Conservation (phyloP, 92 coral and sea anemone genomes). For the Bergia puertoricense region DNA sequence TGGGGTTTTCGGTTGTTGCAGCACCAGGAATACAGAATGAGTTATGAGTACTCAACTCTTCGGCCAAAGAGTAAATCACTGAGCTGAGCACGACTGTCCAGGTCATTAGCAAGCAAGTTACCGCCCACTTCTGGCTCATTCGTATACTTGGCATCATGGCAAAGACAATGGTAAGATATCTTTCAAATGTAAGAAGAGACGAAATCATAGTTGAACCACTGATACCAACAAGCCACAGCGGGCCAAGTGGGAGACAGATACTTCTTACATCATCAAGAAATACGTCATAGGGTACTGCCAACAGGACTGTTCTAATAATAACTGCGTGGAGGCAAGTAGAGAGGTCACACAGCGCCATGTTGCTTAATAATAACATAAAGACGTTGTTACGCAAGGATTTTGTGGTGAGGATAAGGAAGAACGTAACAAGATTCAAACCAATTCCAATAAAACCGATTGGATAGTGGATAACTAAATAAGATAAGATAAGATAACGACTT, state of each 20-base stretch:
- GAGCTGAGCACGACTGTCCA: conserved; percentile 39
- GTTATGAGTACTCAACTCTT: conserved; percentile 55
- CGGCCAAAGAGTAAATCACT: conserved; percentile 58
- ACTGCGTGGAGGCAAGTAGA: conserved; percentile 5
- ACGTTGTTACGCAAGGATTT: conserved; percentile 6
- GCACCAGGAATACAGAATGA: too few relatives aligned
- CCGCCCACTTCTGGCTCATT: conserved; percentile 39
- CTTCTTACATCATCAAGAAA: background rate
- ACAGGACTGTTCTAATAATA: background rate
- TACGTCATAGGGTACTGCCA: too few relatives aligned
- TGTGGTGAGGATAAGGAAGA: conserved; percentile 2
- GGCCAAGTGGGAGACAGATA: conserved; percentile 21
- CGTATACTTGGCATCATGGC: conserved; percentile 68
- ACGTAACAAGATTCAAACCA: background rate
- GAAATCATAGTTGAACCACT: conserved; percentile 38
- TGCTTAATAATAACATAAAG: background rate
- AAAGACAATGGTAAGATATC: conserved; percentile 68
- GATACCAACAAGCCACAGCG: conserved; percentile 69
- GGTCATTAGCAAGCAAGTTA: background rate
- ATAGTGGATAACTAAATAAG: too few relatives aligned
- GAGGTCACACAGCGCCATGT: background rate
- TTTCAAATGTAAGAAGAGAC: conserved; percentile 46
- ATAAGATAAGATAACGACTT: too few relatives aligned
- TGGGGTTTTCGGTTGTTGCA: conserved; percentile 42
- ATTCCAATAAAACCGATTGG: background rate